A percentile compares a stretch with the other conserved stretches of the same genome.
phyloP scores from a whole-genome alignment of 1,140 invertebrate genomes.

The Drosophila nikananu region DNA sequence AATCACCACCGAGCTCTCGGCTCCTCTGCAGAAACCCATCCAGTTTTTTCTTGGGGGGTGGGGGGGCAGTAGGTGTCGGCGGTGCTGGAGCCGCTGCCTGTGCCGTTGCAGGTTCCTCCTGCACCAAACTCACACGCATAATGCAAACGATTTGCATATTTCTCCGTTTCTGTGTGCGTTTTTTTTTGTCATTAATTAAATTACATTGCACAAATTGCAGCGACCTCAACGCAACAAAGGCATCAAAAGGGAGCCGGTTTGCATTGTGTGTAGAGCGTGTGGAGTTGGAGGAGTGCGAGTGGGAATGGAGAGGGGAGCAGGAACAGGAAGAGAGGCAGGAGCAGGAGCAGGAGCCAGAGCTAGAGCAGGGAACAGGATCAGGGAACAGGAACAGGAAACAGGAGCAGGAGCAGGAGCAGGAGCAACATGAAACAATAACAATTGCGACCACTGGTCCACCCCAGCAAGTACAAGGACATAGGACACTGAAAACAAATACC shows the following conservation, averaged over 20 bases:
- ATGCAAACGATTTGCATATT: conserved; percentile 72
- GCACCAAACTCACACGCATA: conserved; percentile 23
- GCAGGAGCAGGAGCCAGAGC: neutral
- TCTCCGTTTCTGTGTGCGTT: conserved; percentile 19
- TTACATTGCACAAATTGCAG: conserved; percentile 84
- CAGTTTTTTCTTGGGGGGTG: too few relatives aligned
- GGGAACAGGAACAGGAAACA: neutral
- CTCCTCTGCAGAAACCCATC: conserved; percentile 4
- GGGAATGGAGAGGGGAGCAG: conserved; percentile 15
- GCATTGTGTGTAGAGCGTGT: conserved; percentile 30
- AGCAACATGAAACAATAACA: conserved; percentile 20
- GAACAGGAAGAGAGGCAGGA: conserved; percentile 23
- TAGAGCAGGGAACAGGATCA: conserved; percentile 15
- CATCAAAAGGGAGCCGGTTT: conserved; percentile 20
- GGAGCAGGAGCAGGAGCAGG: conserved; percentile 20
- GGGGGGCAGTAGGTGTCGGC: conserved; percentile 14
- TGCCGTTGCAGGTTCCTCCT: neutral
- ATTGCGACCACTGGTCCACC: conserved; percentile 14
- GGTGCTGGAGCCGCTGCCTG: neutral
- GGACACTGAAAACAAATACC: conserved; percentile 4
- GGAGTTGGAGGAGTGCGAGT: conserved; percentile 2
- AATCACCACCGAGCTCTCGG: conserved; percentile 2
- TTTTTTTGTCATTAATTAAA: conserved; percentile 84
- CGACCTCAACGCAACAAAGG: conserved; percentile 31
- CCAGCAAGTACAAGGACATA: neutral